These are phyloP conservation scores for Clepsis dumicolana DNA, from an alignment of 2,888 invertebrate species.

Conservation along the genomic window DNA sequence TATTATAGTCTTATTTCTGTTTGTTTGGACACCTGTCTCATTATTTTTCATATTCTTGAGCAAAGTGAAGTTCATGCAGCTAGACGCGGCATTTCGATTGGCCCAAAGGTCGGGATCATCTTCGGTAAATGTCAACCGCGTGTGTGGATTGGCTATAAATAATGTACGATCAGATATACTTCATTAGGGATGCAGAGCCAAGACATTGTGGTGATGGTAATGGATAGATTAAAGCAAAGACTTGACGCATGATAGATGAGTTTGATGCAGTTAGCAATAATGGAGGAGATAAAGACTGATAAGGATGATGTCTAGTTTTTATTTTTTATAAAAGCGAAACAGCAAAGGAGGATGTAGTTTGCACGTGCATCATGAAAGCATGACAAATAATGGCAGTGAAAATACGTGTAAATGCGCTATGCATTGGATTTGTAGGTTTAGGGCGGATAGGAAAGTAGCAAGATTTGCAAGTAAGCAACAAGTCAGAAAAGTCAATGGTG, in stretches of 20 bases:
- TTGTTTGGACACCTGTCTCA: slow-evolving; percentile 18
- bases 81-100: slow-evolving; percentile 39
- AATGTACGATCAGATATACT: slow-evolving; percentile 46
- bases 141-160: slow-evolving; percentile 44
- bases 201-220: slow-evolving; percentile 43
- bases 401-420: background rate
- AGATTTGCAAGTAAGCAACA: background rate
- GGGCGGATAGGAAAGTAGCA: background rate
- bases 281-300: background rate
- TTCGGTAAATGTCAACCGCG: slow-evolving; percentile 41
- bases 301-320: background rate
- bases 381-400: background rate
- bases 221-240: slow-evolving; percentile 43
- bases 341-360: background rate
- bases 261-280: background rate
- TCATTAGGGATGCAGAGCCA: slow-evolving; percentile 48
- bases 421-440: background rate
- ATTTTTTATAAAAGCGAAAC: background rate
- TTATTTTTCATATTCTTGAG: slow-evolving; percentile 34
- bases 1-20: background rate
- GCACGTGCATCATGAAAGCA: too few species aligned
- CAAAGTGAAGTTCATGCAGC: slow-evolving; percentile 23
- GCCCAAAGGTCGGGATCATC: slow-evolving; percentile 42
- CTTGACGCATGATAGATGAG: background rate
- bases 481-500: background rate